Percentiles rank a stretch among this genome's conserved stretches.
These are phyloP conservation scores for Eolophus roseicapilla DNA, from an alignment of 2,113 vertebrate genomes.

Conservation along the genomic window DNA sequence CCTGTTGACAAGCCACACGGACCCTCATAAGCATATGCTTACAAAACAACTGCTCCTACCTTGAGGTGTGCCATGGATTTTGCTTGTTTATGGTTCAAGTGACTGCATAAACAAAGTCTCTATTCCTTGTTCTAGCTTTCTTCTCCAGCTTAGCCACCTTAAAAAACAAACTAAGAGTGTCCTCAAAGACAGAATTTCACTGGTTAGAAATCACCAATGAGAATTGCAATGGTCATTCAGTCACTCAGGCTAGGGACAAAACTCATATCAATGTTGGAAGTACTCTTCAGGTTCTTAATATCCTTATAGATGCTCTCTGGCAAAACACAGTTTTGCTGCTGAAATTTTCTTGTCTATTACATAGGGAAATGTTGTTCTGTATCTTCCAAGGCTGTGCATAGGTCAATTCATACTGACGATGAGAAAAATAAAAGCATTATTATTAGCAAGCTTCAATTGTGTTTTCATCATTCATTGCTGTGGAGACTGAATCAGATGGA, in stretches of 20 bases:
- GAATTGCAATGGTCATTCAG: background rate
- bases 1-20: background rate
- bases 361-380: background rate
- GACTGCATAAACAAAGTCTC: background rate
- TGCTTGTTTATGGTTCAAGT: background rate
- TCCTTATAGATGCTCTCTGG: background rate
- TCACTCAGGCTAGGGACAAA: background rate
- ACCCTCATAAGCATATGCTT: background rate
- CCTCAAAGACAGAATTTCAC: background rate
- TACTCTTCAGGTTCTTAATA: background rate
- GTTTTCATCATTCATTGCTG: constrained; percentile 7
- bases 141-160: background rate
- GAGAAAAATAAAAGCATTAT: background rate
- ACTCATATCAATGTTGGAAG: accelerated
- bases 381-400: background rate
- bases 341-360: background rate
- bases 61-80: background rate
- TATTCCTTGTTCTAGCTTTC: background rate
- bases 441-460: background rate
- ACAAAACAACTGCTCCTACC: background rate
- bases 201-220: background rate
- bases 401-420: background rate
- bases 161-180: background rate
- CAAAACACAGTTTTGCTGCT: background rate
- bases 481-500: constrained; percentile 11